Evolutionary conservation across 1,140 invertebrate genomes (phyloP).

Genomic region (Drosophila ironensis): DNA sequence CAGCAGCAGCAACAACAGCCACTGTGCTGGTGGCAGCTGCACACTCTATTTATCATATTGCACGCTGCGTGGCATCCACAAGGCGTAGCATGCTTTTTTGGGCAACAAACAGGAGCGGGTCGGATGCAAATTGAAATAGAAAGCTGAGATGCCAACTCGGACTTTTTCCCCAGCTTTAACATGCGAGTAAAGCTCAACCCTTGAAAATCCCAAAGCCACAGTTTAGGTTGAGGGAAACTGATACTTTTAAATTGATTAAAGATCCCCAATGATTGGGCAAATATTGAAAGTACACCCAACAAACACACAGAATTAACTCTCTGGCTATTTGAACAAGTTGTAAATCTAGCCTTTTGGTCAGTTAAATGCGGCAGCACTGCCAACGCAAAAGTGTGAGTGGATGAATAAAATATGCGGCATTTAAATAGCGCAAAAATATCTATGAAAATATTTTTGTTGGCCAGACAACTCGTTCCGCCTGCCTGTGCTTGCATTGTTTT

Average conservation of each 20-base stretch:
- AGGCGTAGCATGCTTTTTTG: conserved; percentile 51
- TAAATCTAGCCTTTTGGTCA: background rate
- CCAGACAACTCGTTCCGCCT: conserved; percentile 22
- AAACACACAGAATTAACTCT: background rate
- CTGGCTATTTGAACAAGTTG: background rate
- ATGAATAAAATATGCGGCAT: conserved; percentile 32
- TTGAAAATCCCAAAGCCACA: no score
- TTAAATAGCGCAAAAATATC: conserved; percentile 52
- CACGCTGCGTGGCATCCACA: conserved; percentile 33
- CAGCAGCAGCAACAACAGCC: conserved; percentile 1
- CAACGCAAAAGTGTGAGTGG: background rate
- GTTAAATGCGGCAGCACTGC: background rate
- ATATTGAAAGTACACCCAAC: no score
- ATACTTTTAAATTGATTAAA: background rate
- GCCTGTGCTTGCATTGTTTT: conserved; percentile 28
- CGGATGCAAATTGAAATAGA: conserved; percentile 5
- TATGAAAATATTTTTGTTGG: conserved; percentile 47
- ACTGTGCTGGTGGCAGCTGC: conserved; percentile 10
- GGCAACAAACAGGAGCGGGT: background rate
- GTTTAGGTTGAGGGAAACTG: background rate
- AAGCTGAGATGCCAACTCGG: conserved; percentile 5
- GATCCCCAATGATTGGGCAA: no score
- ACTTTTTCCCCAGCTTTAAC: background rate
- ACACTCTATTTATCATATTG: conserved; percentile 44
- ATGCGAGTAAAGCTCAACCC: background rate